Evolutionary conservation across 1,140 invertebrate genomes (phyloP), one percentile per base, ranked within the genome.

Genomic region (Camponotus floridanus): DNA sequence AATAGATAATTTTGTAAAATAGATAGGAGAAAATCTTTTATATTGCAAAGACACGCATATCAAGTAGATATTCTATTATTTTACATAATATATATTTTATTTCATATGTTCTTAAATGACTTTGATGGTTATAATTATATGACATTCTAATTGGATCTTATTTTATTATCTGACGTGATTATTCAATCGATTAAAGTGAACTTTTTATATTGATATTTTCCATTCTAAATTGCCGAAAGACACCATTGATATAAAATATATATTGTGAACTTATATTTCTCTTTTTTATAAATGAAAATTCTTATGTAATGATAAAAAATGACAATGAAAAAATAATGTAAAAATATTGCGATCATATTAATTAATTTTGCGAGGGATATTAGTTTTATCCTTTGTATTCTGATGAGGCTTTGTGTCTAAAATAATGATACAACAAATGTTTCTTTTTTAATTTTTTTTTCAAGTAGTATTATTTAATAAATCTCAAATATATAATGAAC

Each of bases 41-140:
- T 65, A 9, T 26, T 70, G 0, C 21, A 45, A 5, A 70, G 15
- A 70, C 13, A 51, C 5, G 15, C 6, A 71, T 71, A 57, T 59
- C 51, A 21, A 13, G 31, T 73, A 7, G n/a, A 6, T 55, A 0
- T 15, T 55, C 18, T 42, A 15, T 42, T 31, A 36, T 48, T 48
- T 61, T 21, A 31, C 21, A 61, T 59, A 61, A 26, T 42, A 9
- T 2, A 6, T 1, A 26, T 39, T 39, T 39, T 6, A 39, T 2
- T 26, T 18, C 55, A 45, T 2, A 13, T 45, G 39, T 21, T 13
- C 11, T 7, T 0, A 7, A 7, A 7, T 3, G n/a, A n/a, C 2
- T n/a, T 36, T 57, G 8, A 61, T 61, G 5, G 39, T 74, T 59
- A 61, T 15, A 8, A 39, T 76, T 21, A 76, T 76, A 15, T n/a